A percentile compares a stretch with the other conserved stretches of the same genome.
Evolutionary conservation across 2,888 invertebrate species (phyloP).

Genomic region (Carpatolechia fugitivella): DNA sequence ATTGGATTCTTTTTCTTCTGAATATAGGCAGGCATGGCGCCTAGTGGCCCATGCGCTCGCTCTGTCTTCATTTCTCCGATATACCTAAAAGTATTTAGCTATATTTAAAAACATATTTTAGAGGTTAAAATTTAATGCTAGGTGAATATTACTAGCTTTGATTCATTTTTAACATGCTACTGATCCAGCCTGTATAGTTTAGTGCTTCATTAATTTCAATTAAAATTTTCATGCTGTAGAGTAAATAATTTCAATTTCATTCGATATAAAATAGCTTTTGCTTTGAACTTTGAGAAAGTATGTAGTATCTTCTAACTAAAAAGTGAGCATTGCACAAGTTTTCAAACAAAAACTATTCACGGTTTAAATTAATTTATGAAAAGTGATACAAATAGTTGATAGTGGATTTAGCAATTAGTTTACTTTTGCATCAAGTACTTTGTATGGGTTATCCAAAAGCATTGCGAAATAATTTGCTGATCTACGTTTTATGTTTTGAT

Average conservation of each 20-base stretch:
- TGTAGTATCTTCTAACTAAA: neutral
- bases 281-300: neutral
- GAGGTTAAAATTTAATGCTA: neutral
- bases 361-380: too few relatives aligned
- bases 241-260: neutral
- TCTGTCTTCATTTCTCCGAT: constrained; percentile 85
- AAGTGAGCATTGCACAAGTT: neutral
- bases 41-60: constrained; percentile 74
- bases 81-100: constrained; percentile 74
- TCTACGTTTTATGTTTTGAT: neutral
- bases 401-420: neutral
- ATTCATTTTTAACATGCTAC: neutral
- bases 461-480: neutral
- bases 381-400: neutral
- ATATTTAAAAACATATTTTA: too few relatives aligned
- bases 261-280: neutral
- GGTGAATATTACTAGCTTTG: neutral
- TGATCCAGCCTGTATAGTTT: neutral
- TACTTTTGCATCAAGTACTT: neutral
- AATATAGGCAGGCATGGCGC: constrained; percentile 64
- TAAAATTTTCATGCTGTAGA: neutral
- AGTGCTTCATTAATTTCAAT: neutral
- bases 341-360: constrained; percentile 1
- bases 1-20: constrained; percentile 93
- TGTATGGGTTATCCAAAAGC: neutral